Evolutionary conservation across 1,140 invertebrate species (phyloP).

Genomic region (Aphelenchoides besseyi): DNA sequence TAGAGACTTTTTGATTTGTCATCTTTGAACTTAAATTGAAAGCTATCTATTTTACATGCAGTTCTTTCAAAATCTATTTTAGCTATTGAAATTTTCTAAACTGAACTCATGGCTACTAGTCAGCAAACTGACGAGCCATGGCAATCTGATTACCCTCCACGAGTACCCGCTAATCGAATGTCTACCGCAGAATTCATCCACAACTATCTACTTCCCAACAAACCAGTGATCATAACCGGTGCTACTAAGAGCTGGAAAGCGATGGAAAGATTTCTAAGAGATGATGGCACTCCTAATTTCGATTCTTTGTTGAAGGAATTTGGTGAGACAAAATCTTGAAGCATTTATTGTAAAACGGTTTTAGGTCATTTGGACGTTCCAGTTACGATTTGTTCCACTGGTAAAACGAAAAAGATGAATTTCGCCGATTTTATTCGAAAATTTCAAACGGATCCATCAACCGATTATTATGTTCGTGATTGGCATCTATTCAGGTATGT

Average conservation of each 20-base stretch:
- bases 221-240: constrained; percentile 4
- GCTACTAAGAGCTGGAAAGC: not conserved
- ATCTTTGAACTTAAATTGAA: too few species aligned
- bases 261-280: not conserved
- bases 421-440: not conserved
- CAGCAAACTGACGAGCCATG: too few species aligned
- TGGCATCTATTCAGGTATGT: constrained; percentile 2
- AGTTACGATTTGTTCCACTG: not conserved
- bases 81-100: too few species aligned
- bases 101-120: too few species aligned
- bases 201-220: not conserved
- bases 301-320: constrained; percentile 8
- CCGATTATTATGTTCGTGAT: not conserved
- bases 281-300: not conserved
- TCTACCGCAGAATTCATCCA: constrained; percentile 12
- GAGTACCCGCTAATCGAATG: not conserved
- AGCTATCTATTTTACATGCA: too few species aligned
- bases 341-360: too few species aligned
- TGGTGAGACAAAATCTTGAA: too few species aligned
- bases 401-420: constrained; percentile 1
- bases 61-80: too few species aligned
- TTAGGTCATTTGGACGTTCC: constrained; percentile 1
- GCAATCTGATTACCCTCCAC: not conserved
- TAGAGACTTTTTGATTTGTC: too few species aligned
- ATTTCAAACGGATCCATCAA: not conserved